Base-by-base conservation (phyloP, 2,888 invertebrate species). In the Xestobium rufovillosum region DNA sequence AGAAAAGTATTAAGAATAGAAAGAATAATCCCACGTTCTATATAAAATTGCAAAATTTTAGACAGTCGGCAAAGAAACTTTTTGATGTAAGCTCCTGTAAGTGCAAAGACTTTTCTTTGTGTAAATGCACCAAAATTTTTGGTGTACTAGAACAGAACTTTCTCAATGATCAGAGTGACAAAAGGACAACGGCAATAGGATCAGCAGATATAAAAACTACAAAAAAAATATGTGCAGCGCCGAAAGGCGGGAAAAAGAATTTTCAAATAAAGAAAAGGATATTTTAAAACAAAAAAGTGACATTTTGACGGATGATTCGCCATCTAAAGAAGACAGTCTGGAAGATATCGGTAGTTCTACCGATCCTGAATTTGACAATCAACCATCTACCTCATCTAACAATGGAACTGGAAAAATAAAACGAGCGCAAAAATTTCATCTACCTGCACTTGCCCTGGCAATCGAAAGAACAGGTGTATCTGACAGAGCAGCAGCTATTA, bases 401-500 rank as follows among this genome's bases (percentile, higher is more conserved):
- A n/a, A n/a, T n/a, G n/a, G n/a, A n/a, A n/a, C n/a, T n/a, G n/a
- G n/a, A n/a, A n/a, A n/a, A n/a, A n/a, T n/a, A n/a, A n/a, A n/a
- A n/a, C n/a, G n/a, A n/a, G 31, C 31, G 16, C 14, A 4, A 30
- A 8, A 30, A 8, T 30, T 34, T 19, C 13, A 34, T 3, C 13
- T 34, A 23, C 38, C 39, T 14, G 23, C 23, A 10, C 19, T 42
- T 31, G 40, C 40, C 10, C 31, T 36, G 16, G 40, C 42, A 4
- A 42, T 39, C 26, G 40, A 42, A 13, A 36, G 41, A 27, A 42
- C 43, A 23, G 40, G 43, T 4, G 29, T 43, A 15, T 42, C 37
- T 25, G 43, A 42, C 25, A 45, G 36, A 32, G 26, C 41, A 33
- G 41, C 41, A 33, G 28, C 42, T 16, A 42, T 43, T 19, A 42